phyloP scores from a whole-genome alignment of 2,888 invertebrate genomes.

The Sesia bembeciformis region DNA sequence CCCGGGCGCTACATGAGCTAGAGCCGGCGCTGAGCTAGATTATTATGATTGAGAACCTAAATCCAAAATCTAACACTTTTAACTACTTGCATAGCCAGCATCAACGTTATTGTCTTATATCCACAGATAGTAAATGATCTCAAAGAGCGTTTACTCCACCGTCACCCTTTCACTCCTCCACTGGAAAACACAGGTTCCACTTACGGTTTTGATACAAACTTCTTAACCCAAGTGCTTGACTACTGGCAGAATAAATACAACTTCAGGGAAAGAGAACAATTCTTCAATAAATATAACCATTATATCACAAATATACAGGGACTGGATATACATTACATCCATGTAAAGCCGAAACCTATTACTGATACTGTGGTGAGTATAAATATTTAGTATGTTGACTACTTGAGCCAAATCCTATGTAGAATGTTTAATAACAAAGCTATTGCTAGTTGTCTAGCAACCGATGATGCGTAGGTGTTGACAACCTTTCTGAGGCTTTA shows the following conservation, averaged over 20 bases:
- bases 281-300: constrained; percentile 84
- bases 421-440: no score
- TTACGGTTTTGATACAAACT: constrained; percentile 86
- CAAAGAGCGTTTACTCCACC: constrained; percentile 65
- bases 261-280: constrained; percentile 75
- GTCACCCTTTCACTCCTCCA: constrained; percentile 65
- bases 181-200: constrained; percentile 81
- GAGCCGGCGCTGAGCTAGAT: no score
- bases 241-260: constrained; percentile 88
- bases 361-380: constrained; percentile 32
- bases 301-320: constrained; percentile 84
- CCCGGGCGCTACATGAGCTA: no score
- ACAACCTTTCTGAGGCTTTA: no score
- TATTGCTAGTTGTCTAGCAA: no score
- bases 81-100: no score
- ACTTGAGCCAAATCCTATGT: no score
- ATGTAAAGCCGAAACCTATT: constrained; percentile 71
- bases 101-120: constrained; percentile 1
- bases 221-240: constrained; percentile 78
- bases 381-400: not conserved
- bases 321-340: constrained; percentile 84
- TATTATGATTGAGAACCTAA: no score
- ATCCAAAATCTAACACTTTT: no score
- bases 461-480: no score
- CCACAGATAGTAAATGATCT: constrained; percentile 69